These are phyloP conservation scores for Eublepharis macularius DNA, from an alignment of 2,113 vertebrate genomes.

Conservation along the genomic window DNA sequence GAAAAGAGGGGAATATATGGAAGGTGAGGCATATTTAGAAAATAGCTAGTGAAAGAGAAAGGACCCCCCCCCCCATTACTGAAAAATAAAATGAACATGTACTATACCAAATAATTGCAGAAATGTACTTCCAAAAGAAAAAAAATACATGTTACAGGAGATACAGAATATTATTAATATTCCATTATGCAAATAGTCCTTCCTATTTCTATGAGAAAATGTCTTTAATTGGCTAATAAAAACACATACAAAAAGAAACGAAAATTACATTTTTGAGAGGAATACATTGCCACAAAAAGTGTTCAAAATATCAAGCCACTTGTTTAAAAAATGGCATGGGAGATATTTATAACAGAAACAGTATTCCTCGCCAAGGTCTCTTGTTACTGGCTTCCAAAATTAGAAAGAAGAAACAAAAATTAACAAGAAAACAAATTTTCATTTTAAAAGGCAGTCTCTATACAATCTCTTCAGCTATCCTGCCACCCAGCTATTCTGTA, in stretches of 20 bases:
- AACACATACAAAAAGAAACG: conserved; percentile 11
- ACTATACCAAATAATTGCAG: conserved; percentile 3
- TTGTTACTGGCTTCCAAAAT: conserved; percentile 42
- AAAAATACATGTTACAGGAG: neutral
- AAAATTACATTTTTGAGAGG: conserved; percentile 4
- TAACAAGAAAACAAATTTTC: conserved; percentile 65
- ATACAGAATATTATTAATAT: conserved; percentile 2
- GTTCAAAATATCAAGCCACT: conserved; percentile 26
- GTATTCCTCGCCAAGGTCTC: conserved; percentile 47
- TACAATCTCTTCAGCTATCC: conserved; percentile 40
- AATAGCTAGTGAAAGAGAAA: neutral
- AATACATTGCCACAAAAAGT: neutral
- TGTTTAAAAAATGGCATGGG: conserved; percentile 12
- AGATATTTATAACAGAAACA: conserved; percentile 47
- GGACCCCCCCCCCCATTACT: neutral
- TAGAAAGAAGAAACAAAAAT: conserved; percentile 22
- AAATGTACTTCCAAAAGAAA: conserved; percentile 4
- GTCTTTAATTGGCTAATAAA: conserved; percentile 38
- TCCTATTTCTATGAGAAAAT: conserved; percentile 22
- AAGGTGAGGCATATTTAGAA: neutral
- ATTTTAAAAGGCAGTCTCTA: conserved; percentile 61
- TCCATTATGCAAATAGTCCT: conserved; percentile 13
- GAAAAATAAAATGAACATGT: neutral
- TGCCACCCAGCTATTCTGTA: conserved; percentile 72
- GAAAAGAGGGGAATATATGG: neutral